Base-by-base conservation (phyloP, 2,888 invertebrate genomes). In the Aspidiotus rigidus region DNA sequence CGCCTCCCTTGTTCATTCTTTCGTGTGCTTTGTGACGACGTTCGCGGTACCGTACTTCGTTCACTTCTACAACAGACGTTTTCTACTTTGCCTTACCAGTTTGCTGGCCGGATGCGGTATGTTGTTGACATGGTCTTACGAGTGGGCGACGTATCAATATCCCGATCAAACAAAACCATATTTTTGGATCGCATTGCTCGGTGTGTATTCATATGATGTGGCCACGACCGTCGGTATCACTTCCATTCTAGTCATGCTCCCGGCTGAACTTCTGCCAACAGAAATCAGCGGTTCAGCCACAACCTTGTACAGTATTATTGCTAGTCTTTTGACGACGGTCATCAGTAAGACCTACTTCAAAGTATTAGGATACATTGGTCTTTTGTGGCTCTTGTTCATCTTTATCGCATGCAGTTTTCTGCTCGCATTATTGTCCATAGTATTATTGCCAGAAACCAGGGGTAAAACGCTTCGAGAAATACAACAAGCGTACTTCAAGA, bases 11-110 rank as follows among this genome's bases (percentile, higher is more conserved):
- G 49, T 49, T 15, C 59, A 67, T 28, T 59, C 59, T 7, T 16
- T 67, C 13, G 67, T 67, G 15, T 67, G 59, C n/a, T 67, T 67
- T 41, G 17, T 59, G 9, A 67, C 59, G 39, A 67, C 67, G 5
- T 39, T 59, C 11, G 16, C 59, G 1, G 53, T 59, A 13, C 67
- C 67, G 13, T 67, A 60, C 57, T 67, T 60, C n/a, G 39, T 59
- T 0, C 67, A 60, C 49, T 49, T 17, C 28, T 67, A 44, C 44
- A 49, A 67, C 57, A 57, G 59, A 49, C 39, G 67, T 39, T 42
- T 57, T 5, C 17, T 67, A 15, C 53, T 67, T 28, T 44, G 28
- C 7, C 49, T 49, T 8, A 67, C 67, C 39, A 67, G 67, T 11
- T 5, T 53, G 5, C 28, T 67, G 10, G 67, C 60, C 5, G 60